phyloP scores from a whole-genome alignment of 2,113 vertebrate species.

The Ramphastos sulfuratus region DNA sequence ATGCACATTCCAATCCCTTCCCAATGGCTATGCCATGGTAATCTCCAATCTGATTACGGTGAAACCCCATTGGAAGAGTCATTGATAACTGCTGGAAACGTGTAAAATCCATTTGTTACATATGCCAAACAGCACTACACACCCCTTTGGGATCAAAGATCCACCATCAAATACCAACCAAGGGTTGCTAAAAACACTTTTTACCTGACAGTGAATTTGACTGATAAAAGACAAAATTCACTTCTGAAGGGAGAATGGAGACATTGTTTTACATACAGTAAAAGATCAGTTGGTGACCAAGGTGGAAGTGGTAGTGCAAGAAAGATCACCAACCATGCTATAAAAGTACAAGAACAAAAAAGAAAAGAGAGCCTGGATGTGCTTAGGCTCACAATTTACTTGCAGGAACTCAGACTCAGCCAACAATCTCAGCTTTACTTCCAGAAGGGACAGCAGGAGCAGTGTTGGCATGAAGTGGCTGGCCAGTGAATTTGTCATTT shows the following conservation, averaged over 20 bases:
- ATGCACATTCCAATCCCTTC: conserved; percentile 26
- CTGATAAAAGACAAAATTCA: neutral
- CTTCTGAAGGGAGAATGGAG: neutral
- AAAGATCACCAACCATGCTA: neutral
- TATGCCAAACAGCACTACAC: neutral
- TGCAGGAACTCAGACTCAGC: neutral
- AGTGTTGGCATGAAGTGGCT: neutral
- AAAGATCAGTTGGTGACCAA: neutral
- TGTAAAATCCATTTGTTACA: conserved; percentile 19
- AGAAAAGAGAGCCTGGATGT: neutral
- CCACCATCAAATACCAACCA: neutral
- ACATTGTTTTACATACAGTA: neutral
- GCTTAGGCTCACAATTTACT: neutral
- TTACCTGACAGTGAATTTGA: neutral
- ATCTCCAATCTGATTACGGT: neutral
- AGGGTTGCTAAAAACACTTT: neutral
- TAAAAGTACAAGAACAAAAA: neutral
- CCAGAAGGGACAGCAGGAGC: neutral
- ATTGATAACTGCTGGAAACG: neutral
- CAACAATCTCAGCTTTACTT: neutral
- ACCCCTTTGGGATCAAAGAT: neutral
- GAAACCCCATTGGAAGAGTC: neutral
- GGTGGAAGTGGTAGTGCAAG: neutral
- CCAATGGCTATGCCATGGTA: neutral
- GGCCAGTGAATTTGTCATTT: neutral